phyloP scores from a whole-genome alignment of 1,140 invertebrate species.

The Euschistus heros region DNA sequence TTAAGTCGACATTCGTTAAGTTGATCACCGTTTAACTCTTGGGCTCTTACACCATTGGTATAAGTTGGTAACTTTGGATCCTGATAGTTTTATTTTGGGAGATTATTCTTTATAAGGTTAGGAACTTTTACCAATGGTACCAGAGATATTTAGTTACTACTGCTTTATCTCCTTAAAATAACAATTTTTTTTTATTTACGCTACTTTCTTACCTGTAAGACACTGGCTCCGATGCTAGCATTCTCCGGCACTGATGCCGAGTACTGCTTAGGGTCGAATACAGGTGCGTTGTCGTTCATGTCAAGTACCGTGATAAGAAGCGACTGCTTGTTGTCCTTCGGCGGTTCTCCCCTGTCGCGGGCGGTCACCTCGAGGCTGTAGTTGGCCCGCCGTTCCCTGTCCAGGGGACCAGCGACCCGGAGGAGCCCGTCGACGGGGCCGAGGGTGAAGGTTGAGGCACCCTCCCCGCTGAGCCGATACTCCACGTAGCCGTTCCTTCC shows the following conservation, averaged over 20 bases:
- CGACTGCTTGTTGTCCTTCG: conserved; percentile 55
- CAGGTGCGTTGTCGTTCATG: conserved; percentile 88
- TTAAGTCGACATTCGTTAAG: too few relatives aligned
- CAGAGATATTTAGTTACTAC: too few relatives aligned
- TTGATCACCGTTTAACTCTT: too few relatives aligned
- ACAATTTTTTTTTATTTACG: too few relatives aligned
- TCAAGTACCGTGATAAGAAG: conserved; percentile 70
- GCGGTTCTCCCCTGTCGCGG: conserved; percentile 76
- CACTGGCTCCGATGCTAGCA: conserved; percentile 80
- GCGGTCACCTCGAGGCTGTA: conserved; percentile 74
- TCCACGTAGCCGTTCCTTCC: conserved; percentile 87
- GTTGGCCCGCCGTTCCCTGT: conserved; percentile 70
- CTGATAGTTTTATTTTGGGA: too few relatives aligned
- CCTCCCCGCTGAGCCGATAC: conserved; percentile 56
- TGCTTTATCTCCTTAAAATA: too few relatives aligned
- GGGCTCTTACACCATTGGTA: too few relatives aligned
- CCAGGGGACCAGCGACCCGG: conserved; percentile 65
- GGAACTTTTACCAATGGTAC: too few relatives aligned
- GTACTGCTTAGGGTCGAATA: conserved; percentile 81
- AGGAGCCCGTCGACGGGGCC: conserved; percentile 78
- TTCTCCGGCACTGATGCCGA: conserved; percentile 81
- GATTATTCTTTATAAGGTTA: too few relatives aligned
- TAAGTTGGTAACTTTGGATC: too few relatives aligned
- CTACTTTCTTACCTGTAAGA: conserved; percentile 54
- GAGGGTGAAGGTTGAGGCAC: conserved; percentile 61